Evolutionary conservation across 2,113 vertebrate species (phyloP), one percentile per base, ranked within the genome.

Genomic region (Triplophysa tibetana): DNA sequence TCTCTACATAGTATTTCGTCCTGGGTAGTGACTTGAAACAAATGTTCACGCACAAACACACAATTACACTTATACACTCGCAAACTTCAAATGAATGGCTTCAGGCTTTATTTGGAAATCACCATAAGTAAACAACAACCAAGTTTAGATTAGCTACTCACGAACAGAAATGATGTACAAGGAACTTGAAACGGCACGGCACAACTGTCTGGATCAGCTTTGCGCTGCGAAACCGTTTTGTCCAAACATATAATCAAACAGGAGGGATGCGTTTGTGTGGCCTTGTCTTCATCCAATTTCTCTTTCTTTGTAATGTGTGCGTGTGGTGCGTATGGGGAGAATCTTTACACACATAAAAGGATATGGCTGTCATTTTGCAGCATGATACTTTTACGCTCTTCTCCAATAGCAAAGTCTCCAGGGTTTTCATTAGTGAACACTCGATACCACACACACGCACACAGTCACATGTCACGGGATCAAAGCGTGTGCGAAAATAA

Each of bases 391-490:
- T 87, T 81, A 77, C 79, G 84, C 33, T 86, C 63, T 74, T 67
- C 67, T 79, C 77, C 83, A 75, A 63, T 77, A 48, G 85, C 72
- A 81, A 16, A 84, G 75, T 87, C 90, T 76, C 87, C 17, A 73
- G 88, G 84, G 90, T 83, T 82, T 91, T 91, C 87, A 91, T 92
- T 92, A 92, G 87, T 78, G 84, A 85, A 70, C 75, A 17, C 81
- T 77, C 21, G 38, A 81, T 29, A 62, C 60, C 77, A 67, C 79
- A 61, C 68, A 66, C 21, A 86, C 82, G 82, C 63, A 78, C n/a
- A n/a, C 48, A 65, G 24, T 17, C n/a, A 70, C 56, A 8, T 75
- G 75, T 79, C 80, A 69, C 9, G 5, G 29, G 70, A 89, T 90
- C 88, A 86, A 83, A 86, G 77, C 61, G 43, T 75, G 77, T 83